These are phyloP conservation scores for Falcaria lacertinaria DNA, from an alignment of 2,888 invertebrate species.

Conservation along the genomic window DNA sequence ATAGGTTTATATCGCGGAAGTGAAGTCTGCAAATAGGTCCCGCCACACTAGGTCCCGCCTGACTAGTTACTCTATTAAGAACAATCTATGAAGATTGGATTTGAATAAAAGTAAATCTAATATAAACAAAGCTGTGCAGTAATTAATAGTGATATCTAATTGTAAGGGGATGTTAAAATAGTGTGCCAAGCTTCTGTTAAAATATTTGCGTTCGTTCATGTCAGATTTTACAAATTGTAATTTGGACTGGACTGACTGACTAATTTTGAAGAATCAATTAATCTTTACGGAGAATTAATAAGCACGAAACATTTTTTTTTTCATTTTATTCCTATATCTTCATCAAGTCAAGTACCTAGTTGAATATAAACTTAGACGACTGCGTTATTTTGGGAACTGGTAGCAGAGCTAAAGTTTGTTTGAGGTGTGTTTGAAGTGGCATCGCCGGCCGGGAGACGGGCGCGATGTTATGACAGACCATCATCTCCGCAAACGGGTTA, in stretches of 20 bases:
- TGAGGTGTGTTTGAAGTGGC: constrained; percentile 50
- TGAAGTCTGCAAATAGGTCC: constrained; percentile 27
- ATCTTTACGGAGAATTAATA: too few species aligned
- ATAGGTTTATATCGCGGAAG: constrained; percentile 44
- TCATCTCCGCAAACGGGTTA: constrained; percentile 28
- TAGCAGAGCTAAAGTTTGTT: constrained; percentile 24
- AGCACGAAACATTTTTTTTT: too few species aligned
- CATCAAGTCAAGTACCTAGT: too few species aligned
- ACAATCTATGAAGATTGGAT: too few species aligned
- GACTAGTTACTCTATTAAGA: too few species aligned
- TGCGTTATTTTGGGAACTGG: constrained; percentile 32
- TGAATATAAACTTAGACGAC: constrained; percentile 5
- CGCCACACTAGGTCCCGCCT: neutral
- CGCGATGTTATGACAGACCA: constrained; percentile 51
- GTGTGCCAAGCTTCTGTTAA: constrained; percentile 13
- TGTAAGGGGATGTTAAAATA: constrained; percentile 3
- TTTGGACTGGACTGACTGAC: constrained; percentile 10
- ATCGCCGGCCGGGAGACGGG: constrained; percentile 32
- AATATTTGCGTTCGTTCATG: constrained; percentile 13
- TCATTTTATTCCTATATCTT: too few species aligned
- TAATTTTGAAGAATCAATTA: constrained; percentile 9
- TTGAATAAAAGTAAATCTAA: too few species aligned
- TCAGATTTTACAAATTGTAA: constrained; percentile 5
- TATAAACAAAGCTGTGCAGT: too few species aligned
- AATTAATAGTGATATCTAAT: too few species aligned